phyloP scores from a whole-genome alignment of 2,113 vertebrate species.

The Microcebus griseorufus region DNA sequence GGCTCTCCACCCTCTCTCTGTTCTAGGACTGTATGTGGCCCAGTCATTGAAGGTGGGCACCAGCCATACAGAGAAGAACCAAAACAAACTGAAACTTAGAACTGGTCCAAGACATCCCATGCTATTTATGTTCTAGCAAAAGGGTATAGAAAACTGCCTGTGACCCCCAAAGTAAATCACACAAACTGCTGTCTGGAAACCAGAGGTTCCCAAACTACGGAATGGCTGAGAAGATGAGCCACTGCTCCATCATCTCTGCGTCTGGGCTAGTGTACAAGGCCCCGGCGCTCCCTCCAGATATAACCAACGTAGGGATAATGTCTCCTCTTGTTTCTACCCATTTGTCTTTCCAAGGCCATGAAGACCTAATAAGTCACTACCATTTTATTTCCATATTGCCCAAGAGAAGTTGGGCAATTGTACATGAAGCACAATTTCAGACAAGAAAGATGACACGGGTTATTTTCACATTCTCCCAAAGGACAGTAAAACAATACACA shows the following conservation, averaged over 20 bases:
- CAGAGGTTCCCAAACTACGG: background rate
- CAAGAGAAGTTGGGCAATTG: background rate
- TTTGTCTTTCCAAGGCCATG: background rate
- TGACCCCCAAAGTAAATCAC: background rate
- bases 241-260: background rate
- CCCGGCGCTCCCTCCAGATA: rapidly evolving
- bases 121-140: background rate
- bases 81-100: background rate
- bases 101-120: background rate
- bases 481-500: conserved; percentile 11
- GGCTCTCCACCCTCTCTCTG: background rate
- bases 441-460: background rate
- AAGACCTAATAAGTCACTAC: background rate
- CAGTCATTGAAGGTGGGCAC: background rate
- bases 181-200: background rate
- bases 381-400: background rate
- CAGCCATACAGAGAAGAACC: background rate
- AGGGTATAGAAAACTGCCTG: background rate
- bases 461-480: background rate
- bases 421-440: background rate
- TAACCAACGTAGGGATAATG: background rate
- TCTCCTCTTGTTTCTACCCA: too few species aligned
- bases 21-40: background rate
- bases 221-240: background rate
- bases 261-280: background rate